Evolutionary conservation across 2,113 vertebrate genomes (phyloP).

Genomic region (Mellivora capensis): DNA sequence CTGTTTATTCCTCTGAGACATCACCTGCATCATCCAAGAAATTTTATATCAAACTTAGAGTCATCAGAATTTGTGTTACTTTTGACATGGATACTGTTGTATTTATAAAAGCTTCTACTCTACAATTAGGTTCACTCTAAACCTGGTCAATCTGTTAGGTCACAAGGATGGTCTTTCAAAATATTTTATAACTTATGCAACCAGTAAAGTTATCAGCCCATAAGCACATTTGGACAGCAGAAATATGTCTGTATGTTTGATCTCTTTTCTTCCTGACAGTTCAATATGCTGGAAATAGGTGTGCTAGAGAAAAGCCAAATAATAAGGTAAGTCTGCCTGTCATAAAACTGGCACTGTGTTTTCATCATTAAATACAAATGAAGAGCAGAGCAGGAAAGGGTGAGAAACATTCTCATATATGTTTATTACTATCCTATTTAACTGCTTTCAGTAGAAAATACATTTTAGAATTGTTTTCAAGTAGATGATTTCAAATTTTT

Average conservation of each 20-base stretch:
- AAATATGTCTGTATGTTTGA: neutral
- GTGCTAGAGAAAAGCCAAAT: neutral
- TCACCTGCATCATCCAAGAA: neutral
- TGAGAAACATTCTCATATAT: neutral
- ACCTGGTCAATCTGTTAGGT: neutral
- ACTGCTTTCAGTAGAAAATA: neutral
- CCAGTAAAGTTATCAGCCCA: neutral
- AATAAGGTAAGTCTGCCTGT: neutral
- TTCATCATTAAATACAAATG: neutral
- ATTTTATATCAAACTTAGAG: neutral
- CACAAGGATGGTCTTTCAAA: neutral
- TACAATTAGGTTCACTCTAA: neutral
- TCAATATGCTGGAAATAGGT: neutral
- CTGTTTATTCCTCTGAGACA: neutral
- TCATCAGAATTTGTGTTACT: neutral
- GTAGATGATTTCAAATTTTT: neutral
- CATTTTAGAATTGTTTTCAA: neutral
- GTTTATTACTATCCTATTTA: neutral
- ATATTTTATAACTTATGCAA: neutral
- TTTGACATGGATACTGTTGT: neutral
- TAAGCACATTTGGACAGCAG: neutral
- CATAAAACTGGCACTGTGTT: neutral
- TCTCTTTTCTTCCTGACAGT: neutral
- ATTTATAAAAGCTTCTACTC: neutral
- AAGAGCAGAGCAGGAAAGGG: neutral